Base-by-base conservation (phyloP, 2,797 vertebrate genomes). In the Pelochelys cantorii region DNA sequence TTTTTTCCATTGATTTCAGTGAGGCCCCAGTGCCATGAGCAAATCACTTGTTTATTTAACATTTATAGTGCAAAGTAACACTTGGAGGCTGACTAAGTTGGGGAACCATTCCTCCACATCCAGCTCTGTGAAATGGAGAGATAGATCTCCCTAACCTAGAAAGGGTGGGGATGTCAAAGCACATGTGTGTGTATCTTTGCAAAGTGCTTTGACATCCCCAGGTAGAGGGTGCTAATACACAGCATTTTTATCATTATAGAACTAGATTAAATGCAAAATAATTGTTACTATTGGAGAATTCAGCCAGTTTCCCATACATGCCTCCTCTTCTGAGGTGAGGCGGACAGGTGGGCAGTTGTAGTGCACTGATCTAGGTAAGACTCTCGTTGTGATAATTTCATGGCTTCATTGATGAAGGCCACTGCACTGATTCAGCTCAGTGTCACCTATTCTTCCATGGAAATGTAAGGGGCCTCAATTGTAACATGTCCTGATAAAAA, bases 161-260 rank as follows among this genome's bases (percentile, higher is more conserved):
- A 27, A 15, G 31, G 20, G 65, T 4, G 10, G 12, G 75, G 57
- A 59, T 54, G 80, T 48, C 42, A 48, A 8, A 48, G 42, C 42
- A 48, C 42, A 8, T 18, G 7, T 4, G 0, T 5, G 29, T 17
- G 3, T 0, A 18, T 15, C 31, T 68, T 34, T 68, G 12, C 62
- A 68, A n/a, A 34, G 31, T 68, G 1, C 18, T 7, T 15, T 1
- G 15, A 90, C 81, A 59, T 53, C 27, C 29, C 20, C 13, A 42
- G 48, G 62, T 5, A 29, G 37, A 71, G 15, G 78, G 29, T 60
- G 52, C 48, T 56, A 60, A 7, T 56, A 79, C 25, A 82, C 3
- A 3, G 85, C 0, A 1, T 52, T 79, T 62, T 4, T 9, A 27
- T 53, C 2, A 25, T 86, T 83, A 29, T 18, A 75, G 80, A 52